phyloP scores from a whole-genome alignment of 2,888 invertebrate species.

The Stenurella melanura region DNA sequence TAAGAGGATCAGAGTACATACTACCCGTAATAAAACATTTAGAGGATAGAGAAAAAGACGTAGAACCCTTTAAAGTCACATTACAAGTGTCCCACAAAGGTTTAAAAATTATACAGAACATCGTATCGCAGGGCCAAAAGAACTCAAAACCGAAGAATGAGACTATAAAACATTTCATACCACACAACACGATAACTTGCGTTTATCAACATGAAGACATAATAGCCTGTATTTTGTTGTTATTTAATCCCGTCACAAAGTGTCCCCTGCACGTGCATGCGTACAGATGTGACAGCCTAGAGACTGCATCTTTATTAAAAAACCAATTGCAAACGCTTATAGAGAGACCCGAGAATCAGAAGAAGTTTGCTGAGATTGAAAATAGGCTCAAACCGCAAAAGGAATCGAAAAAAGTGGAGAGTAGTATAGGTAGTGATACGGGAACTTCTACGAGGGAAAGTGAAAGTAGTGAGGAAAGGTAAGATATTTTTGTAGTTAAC shows the following conservation, averaged over 20 bases:
- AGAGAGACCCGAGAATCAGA: conserved; percentile 88
- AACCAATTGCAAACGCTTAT: conserved; percentile 89
- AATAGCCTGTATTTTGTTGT: conserved; percentile 92
- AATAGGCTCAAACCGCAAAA: conserved; percentile 75
- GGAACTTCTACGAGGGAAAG: conserved; percentile 81
- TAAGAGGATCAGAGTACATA: conserved; percentile 90
- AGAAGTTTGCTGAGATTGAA: conserved; percentile 90
- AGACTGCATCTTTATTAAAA: conserved; percentile 91
- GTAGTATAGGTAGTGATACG: conserved; percentile 85
- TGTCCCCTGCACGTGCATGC: conserved; percentile 97
- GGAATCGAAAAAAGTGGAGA: conserved; percentile 82
- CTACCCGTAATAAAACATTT: conserved; percentile 89
- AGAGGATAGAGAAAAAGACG: conserved; percentile 88
- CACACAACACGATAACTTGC: conserved; percentile 94
- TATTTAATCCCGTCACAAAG: conserved; percentile 95
- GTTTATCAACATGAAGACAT: conserved; percentile 94
- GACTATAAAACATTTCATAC: conserved; percentile 94
- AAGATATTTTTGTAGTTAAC: conserved; percentile 34
- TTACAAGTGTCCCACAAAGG: conserved; percentile 94
- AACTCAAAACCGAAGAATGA: conserved; percentile 73
- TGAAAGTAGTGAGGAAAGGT: conserved; percentile 82
- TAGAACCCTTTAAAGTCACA: conserved; percentile 93
- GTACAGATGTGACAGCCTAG: conserved; percentile 90
- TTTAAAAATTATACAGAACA: conserved; percentile 92
- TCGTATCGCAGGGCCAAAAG: conserved; percentile 67